phyloP scores from a whole-genome alignment of 2,797 vertebrate species.

The Phrynocephalus vlangalii region DNA sequence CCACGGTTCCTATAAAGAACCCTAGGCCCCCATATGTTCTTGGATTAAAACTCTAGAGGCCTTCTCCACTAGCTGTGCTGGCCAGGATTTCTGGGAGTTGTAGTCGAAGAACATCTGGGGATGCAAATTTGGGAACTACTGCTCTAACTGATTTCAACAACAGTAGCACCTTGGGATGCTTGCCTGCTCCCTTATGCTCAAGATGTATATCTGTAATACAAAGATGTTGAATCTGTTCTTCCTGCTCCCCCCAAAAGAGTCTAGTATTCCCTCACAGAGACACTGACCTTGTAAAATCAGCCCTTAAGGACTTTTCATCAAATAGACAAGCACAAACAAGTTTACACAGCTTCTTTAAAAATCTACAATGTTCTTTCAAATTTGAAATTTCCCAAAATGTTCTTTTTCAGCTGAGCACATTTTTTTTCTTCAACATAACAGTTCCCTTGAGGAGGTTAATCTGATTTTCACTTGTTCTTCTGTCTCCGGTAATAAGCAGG shows the following conservation, averaged over 20 bases:
- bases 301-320: not conserved
- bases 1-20: too few species aligned
- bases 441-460: not conserved
- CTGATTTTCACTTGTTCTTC: not conserved
- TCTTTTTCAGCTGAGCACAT: not conserved
- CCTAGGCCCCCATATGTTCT: too few species aligned
- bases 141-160: not conserved
- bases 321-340: not conserved
- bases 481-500: not conserved
- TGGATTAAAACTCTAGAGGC: too few species aligned
- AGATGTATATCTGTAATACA: not conserved
- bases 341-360: not conserved
- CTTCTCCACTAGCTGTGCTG: too few species aligned
- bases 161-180: not conserved
- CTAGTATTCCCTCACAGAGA: not conserved
- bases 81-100: not conserved
- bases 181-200: not conserved
- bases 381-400: not conserved
- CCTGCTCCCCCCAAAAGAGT: not conserved
- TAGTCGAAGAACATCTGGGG: not conserved
- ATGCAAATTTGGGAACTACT: too few species aligned
- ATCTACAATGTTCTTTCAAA: not conserved
- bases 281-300: not conserved
- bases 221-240: not conserved
- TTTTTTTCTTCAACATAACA: not conserved